Evolutionary conservation across 2,888 invertebrate species (phyloP).

Genomic region (Periphyllus acericola): DNA sequence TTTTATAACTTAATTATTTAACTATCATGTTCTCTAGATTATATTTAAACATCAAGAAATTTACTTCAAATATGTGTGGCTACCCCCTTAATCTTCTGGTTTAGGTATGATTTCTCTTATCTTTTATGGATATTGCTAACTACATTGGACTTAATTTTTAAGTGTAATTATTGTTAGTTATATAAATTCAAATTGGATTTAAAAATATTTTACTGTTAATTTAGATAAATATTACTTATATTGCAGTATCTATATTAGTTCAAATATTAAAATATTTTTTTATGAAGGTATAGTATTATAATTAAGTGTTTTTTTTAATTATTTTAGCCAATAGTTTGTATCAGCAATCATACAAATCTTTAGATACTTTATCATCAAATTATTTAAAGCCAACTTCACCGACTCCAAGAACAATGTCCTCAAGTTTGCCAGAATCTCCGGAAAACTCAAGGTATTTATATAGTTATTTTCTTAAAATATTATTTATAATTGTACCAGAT

Average conservation of each 20-base stretch:
- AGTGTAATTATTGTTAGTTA: not conserved
- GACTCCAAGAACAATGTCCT: slow-evolving; percentile 44
- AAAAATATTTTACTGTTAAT: not conserved
- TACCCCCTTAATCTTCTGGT: not conserved
- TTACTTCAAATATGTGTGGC: slow-evolving; percentile 36
- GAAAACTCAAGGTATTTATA: slow-evolving; percentile 46
- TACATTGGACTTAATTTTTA: not conserved
- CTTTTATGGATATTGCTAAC: not conserved
- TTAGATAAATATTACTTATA: no score
- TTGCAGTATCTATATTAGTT: no score
- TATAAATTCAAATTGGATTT: not conserved
- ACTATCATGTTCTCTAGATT: slow-evolving; percentile 20
- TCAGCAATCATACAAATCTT: slow-evolving; percentile 47
- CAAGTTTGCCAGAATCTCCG: slow-evolving; percentile 56
- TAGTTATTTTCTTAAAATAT: not conserved
- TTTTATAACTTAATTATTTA: slow-evolving; percentile 22
- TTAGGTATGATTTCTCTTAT: slow-evolving; percentile 16
- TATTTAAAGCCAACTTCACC: slow-evolving; percentile 57
- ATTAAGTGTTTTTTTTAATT: not conserved
- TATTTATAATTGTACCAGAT: not conserved
- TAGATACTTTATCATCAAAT: slow-evolving; percentile 41
- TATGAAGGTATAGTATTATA: not conserved
- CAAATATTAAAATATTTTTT: not conserved
- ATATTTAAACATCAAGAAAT: slow-evolving; percentile 24
- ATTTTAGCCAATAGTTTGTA: slow-evolving; percentile 55